Percentiles rank a stretch among this genome's conserved stretches.
These are phyloP conservation scores for Rhopalosiphum nymphaeae DNA, from an alignment of 2,888 invertebrate species.

Conservation along the genomic window DNA sequence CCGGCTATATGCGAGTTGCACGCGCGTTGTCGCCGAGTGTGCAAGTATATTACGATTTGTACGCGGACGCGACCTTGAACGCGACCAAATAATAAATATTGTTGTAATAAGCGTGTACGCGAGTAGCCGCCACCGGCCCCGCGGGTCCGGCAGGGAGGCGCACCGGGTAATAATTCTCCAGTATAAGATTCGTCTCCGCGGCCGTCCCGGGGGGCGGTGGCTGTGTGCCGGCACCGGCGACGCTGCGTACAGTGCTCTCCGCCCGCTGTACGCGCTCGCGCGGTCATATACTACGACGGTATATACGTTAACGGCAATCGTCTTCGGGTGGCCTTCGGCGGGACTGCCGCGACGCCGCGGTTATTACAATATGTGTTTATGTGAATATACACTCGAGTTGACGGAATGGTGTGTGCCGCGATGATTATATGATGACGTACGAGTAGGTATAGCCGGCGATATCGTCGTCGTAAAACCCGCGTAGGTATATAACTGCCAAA, in stretches of 20 bases:
- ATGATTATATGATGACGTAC: too few species aligned
- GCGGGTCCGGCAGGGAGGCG: not conserved
- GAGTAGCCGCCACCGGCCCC: not conserved
- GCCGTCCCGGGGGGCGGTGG: not conserved
- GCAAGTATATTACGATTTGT: too few species aligned
- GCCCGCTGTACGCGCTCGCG: not conserved
- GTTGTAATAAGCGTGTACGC: not conserved
- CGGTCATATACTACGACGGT: not conserved
- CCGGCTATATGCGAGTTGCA: too few species aligned
- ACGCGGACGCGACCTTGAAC: not conserved
- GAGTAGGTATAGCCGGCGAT: too few species aligned
- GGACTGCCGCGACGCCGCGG: not conserved
- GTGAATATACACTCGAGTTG: not conserved
- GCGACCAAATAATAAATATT: constrained; percentile 9
- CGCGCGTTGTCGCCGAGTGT: too few species aligned
- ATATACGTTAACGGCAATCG: not conserved
- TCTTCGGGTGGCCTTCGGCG: not conserved
- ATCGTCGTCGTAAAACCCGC: too few species aligned
- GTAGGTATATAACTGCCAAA: too few species aligned
- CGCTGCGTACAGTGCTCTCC: not conserved
- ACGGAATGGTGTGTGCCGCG: not conserved
- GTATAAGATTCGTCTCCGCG: not conserved
- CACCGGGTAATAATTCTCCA: not conserved
- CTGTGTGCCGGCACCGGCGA: not conserved
- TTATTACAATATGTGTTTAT: not conserved